A percentile compares a stretch with the other conserved stretches of the same genome.
Evolutionary conservation across 2,797 vertebrate genomes (phyloP).

Genomic region (Dallia pectoralis): DNA sequence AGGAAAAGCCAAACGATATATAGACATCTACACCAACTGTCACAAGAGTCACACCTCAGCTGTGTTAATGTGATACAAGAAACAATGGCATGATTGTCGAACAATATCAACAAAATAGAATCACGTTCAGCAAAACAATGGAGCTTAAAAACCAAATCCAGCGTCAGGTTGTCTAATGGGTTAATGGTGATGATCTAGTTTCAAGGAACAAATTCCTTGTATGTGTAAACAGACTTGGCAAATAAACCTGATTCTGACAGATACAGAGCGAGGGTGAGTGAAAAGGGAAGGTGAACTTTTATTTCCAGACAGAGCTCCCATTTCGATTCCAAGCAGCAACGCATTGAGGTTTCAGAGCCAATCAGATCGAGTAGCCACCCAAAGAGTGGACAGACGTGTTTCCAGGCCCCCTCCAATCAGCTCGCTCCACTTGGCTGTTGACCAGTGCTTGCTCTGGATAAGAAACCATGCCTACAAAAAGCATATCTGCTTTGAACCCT

Average conservation of each 20-base stretch:
- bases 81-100: constrained; percentile 61
- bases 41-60: constrained; percentile 18
- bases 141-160: background rate
- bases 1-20: background rate
- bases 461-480: constrained; percentile 43
- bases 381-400: background rate
- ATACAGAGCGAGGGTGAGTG: background rate
- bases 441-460: constrained; percentile 50
- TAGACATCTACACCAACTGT: background rate
- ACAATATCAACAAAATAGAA: constrained; percentile 39
- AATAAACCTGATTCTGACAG: too few species aligned
- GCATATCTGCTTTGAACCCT: constrained; percentile 4
- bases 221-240: too few species aligned
- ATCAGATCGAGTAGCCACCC: constrained; percentile 50
- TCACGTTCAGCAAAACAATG: background rate
- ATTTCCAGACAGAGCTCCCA: constrained; percentile 6
- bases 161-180: background rate
- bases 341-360: constrained; percentile 55
- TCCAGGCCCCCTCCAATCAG: background rate
- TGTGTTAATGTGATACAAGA: constrained; percentile 26
- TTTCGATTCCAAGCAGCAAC: constrained; percentile 41
- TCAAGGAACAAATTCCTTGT: too few species aligned
- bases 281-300: constrained; percentile 45
- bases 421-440: background rate
- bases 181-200: background rate